Base-by-base conservation (phyloP, 2,888 invertebrate genomes). In the Luperina nickerlii region DNA sequence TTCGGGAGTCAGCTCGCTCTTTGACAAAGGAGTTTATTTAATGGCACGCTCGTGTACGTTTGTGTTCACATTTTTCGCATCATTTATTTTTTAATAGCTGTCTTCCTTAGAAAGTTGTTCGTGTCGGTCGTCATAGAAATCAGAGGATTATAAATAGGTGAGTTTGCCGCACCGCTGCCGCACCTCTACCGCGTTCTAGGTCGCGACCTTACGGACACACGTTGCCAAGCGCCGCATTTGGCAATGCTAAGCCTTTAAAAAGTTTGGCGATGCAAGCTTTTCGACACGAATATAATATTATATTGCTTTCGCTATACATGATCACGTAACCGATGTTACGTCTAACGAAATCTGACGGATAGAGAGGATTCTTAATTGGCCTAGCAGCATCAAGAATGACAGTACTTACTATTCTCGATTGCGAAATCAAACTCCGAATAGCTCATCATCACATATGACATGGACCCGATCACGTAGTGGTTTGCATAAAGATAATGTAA, bases 171-270 rank as follows among this genome's bases (percentile, higher is more conserved):
- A 89, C 83, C 80, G 78, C 20, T 84, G 81, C 79, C 89, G 89
- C 89, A 89, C 89, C 89, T 86, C 81, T 57, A 76, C 75, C 68
- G 78, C 82, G 83, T 86, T 90, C 79, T 90, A 85, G 89, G 89
- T 81, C 90, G 80, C 75, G 90, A 87, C 90, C 90, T 90, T 86
- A 90, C 66, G 57, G 71, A 62, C 76, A 77, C 72, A 76, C 86
- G 85, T 80, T 90, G 87, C 89, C 85, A 89, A 87, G 83, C 67
- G 76, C 84, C 79, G 68, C 75, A 83, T 86, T 90, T 90, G 84
- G 86, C 90, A 85, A 85, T 78, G 86, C 80, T 73, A 74, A 77
- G 80, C 80, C 71, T 85, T 81, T 79, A 80, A 76, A 60, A 84
- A 87, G 73, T 88, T 87, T 84, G 81, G 82, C 87, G 79, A 76